These are phyloP conservation scores for Andricus quercusramuli DNA, from an alignment of 2,888 invertebrate genomes.

Conservation along the genomic window DNA sequence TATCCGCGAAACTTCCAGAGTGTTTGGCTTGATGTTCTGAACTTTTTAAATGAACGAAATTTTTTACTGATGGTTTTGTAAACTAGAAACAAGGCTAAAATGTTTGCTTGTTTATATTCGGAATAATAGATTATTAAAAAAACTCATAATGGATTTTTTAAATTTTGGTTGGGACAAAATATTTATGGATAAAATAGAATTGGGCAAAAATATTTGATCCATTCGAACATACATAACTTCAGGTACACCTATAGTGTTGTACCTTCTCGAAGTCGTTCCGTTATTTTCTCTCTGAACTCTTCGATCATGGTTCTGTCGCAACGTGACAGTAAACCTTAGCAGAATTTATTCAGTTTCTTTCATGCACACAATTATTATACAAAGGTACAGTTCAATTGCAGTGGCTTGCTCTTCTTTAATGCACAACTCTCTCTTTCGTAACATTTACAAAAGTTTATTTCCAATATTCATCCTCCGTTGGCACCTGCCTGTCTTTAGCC, in stretches of 20 bases:
- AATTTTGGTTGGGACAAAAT: too few relatives aligned
- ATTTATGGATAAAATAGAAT: too few relatives aligned
- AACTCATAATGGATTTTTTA: too few relatives aligned
- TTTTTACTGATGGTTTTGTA: too few relatives aligned
- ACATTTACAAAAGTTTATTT: slow-evolving; percentile 19
- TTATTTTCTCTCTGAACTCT: slow-evolving; percentile 1
- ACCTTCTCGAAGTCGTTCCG: not conserved
- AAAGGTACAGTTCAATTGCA: not conserved
- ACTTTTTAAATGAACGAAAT: too few relatives aligned
- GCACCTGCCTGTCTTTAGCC: not conserved
- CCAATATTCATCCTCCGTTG: slow-evolving; percentile 6
- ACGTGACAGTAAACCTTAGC: slow-evolving; percentile 57
- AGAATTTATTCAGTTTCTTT: slow-evolving; percentile 65
- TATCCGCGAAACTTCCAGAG: not conserved
- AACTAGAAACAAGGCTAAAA: too few relatives aligned
- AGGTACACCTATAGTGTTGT: too few relatives aligned
- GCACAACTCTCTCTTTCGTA: slow-evolving; percentile 6
- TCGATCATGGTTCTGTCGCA: slow-evolving; percentile 48
- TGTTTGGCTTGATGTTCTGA: not conserved
- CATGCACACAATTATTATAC: slow-evolving; percentile 59
- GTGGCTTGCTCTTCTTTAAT: not conserved
- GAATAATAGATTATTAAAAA: too few relatives aligned
- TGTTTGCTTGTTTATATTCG: too few relatives aligned
- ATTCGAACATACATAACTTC: too few relatives aligned
- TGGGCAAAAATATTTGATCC: too few relatives aligned